These are phyloP conservation scores for Chirona hameri DNA, from an alignment of 2,888 invertebrate genomes.

Conservation along the genomic window DNA sequence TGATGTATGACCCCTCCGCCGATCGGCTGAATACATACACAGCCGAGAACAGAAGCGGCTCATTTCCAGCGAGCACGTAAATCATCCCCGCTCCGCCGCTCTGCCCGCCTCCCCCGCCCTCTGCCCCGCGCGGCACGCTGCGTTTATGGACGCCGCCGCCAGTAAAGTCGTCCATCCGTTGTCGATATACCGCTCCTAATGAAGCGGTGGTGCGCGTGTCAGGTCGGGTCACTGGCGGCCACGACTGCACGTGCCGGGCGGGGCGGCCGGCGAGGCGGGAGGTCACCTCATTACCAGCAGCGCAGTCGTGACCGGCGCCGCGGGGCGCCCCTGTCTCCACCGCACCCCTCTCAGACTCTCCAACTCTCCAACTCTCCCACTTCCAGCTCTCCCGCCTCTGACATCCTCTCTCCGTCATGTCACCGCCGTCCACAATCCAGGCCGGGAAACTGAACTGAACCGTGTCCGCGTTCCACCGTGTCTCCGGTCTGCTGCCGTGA, in stretches of 20 bases:
- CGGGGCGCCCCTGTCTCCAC: neutral
- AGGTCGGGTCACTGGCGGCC: neutral
- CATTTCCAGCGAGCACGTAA: conserved; percentile 55
- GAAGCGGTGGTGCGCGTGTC: neutral
- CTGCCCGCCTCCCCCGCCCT: conserved; percentile 47
- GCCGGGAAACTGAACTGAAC: neutral
- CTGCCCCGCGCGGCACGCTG: conserved; percentile 48
- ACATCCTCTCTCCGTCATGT: neutral
- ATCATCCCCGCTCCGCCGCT: conserved; percentile 54
- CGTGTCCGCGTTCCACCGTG: neutral
- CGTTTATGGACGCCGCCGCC: conserved; percentile 53
- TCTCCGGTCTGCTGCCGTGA: neutral
- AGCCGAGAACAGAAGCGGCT: conserved; percentile 70
- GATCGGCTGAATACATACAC: conserved; percentile 48
- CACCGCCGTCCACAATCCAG: neutral
- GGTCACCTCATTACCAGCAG: neutral
- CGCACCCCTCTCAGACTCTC: neutral
- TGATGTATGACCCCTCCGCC: conserved; percentile 30
- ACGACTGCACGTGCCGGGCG: conserved; percentile 26
- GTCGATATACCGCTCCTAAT: neutral
- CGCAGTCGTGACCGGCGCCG: neutral
- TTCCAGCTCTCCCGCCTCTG: no score
- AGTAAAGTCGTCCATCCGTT: conserved; percentile 58
- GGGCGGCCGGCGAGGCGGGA: neutral
- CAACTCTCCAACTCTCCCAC: no score